A percentile compares a stretch with the other conserved stretches of the same genome.
phyloP scores from a whole-genome alignment of 1,140 invertebrate genomes.

The Periplaneta americana region DNA sequence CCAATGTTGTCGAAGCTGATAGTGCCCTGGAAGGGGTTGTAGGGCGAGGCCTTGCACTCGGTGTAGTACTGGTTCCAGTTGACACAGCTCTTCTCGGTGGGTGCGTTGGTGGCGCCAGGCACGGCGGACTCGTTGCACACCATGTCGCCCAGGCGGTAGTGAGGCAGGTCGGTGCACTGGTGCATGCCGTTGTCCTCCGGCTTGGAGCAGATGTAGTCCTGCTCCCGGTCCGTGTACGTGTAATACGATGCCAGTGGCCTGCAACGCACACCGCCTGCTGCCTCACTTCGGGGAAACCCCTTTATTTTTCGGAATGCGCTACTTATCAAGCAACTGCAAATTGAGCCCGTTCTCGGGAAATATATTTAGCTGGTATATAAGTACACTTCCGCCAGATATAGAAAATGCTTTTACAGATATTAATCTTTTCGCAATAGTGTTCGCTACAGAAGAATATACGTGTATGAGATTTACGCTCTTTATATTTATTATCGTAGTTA shows the following conservation, averaged over 20 bases:
- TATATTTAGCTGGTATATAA: too few relatives aligned
- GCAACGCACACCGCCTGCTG: slow-evolving; percentile 30
- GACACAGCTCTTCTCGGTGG: slow-evolving; percentile 69
- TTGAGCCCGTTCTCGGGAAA: too few relatives aligned
- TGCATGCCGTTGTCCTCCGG: slow-evolving; percentile 95
- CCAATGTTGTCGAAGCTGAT: slow-evolving; percentile 99
- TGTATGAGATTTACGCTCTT: too few relatives aligned
- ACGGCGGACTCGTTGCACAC: slow-evolving; percentile 56
- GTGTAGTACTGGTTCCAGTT: slow-evolving; percentile 99
- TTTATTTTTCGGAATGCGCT: too few relatives aligned
- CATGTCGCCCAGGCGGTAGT: slow-evolving; percentile 60
- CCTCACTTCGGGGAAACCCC: too few relatives aligned
- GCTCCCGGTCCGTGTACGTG: slow-evolving; percentile 68
- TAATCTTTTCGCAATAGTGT: too few relatives aligned
- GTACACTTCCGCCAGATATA: too few relatives aligned
- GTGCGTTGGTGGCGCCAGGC: slow-evolving; percentile 40
- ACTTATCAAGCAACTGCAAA: too few relatives aligned
- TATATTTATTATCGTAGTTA: too few relatives aligned
- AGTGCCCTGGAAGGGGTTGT: slow-evolving; percentile 98
- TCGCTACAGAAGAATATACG: too few relatives aligned
- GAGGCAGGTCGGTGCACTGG: slow-evolving; percentile 80
- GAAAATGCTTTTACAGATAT: too few relatives aligned
- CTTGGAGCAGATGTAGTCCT: slow-evolving; percentile 96
- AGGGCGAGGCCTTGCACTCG: slow-evolving; percentile 83
- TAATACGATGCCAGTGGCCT: slow-evolving; percentile 70